Conservation (phyloP, 2,888 invertebrate genomes). For the Phaonia tiefii region DNA sequence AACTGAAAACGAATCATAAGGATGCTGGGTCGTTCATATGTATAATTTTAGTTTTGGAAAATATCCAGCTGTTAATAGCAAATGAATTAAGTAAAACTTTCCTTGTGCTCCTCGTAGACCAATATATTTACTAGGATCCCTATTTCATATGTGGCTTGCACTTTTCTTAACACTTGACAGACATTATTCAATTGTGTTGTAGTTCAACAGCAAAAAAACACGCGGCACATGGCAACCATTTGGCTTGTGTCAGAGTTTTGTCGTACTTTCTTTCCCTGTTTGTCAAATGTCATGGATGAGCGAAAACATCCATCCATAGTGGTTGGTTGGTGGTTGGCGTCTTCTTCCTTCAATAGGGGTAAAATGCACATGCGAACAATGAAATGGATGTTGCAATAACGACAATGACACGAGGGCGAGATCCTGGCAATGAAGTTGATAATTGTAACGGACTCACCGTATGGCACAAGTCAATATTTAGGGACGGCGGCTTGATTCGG, state of each 20-base stretch:
- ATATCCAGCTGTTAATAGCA: too few relatives aligned
- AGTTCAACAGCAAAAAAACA: slow-evolving; percentile 2
- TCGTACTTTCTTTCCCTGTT: slow-evolving; percentile 36
- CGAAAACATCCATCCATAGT: slow-evolving; percentile 30
- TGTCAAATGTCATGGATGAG: slow-evolving; percentile 63
- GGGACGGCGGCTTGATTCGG: slow-evolving; percentile 45
- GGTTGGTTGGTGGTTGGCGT: neutral
- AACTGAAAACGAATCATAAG: too few relatives aligned
- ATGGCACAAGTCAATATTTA: slow-evolving; percentile 70
- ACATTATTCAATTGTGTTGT: slow-evolving; percentile 28
- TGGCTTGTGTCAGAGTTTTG: slow-evolving; percentile 56
- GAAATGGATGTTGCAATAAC: slow-evolving; percentile 29
- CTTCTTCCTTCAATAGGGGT: slow-evolving; percentile 57
- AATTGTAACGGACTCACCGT: slow-evolving; percentile 77
- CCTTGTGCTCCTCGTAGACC: neutral
- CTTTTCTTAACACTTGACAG: slow-evolving; percentile 48
- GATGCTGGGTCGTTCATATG: too few relatives aligned
- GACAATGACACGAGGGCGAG: neutral
- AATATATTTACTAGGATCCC: neutral
- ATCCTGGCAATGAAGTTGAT: slow-evolving; percentile 7
- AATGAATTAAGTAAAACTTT: too few relatives aligned
- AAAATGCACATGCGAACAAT: slow-evolving; percentile 23
- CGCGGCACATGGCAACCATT: slow-evolving; percentile 50
- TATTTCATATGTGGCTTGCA: neutral
- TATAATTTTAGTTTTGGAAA: too few relatives aligned